Base-by-base conservation (phyloP, 2,113 vertebrate species). In the Brachyhypopomus occidentalis region DNA sequence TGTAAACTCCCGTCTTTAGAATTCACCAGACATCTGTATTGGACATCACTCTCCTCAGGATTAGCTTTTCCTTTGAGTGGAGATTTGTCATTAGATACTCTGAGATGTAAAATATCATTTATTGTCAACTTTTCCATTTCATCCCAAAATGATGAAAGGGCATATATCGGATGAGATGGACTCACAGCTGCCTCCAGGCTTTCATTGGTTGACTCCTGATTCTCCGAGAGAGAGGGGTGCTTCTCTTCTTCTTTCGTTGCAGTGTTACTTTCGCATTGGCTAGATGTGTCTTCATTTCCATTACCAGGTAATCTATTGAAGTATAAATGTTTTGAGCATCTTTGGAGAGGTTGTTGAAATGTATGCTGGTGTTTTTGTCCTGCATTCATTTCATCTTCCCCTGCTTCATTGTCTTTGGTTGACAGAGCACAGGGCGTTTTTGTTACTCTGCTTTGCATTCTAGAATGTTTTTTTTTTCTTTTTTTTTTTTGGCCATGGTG, bases 81-180 rank as follows among this genome's bases (percentile, higher is more conserved):
- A 81, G 88, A 73, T 0, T 41, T 62, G 52, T 78, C 81, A 77
- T 78, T 66, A 2, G 72, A 30, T 84, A 83, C 77, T 82, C 85
- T 90, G 1, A 94, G 87, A 62, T 92, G 89, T 73, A 94, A 88
- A 81, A 94, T 92, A 66, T 94, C 91, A 70, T 93, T 92, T 77
- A 94, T 94, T 0, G 94, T 94, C 52, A 93, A 36, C 84, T 93
- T 94, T 87, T 94, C 93, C 92, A 94, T 93, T 86, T 94, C 91
- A 30, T 94, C 89, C 94, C 94, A 94, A 78, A 94, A 94, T 9
- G 89, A 84, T 36, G 93, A 94, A 76, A 94, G 93, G 22, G 92
- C 91, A 14, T 86, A 94, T 60, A 94, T 87, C 0, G 90, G 89
- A 20, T 45, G 88, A 77, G 77, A 22, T 60, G 86, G 71, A n/a